Evolutionary conservation across 2,888 invertebrate species (phyloP).

Genomic region (Seira musarum): DNA sequence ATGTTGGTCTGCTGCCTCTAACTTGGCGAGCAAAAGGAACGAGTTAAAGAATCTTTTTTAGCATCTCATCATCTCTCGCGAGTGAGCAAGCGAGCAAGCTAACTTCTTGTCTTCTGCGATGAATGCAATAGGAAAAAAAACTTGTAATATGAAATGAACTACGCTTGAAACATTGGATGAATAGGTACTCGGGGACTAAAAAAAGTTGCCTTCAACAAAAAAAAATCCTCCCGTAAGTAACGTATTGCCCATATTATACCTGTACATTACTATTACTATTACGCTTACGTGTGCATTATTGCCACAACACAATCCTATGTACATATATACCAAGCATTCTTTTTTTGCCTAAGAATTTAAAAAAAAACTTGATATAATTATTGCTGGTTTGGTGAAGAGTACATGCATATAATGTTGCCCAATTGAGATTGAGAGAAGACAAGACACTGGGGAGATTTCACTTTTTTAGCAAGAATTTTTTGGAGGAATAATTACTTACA

Average conservation of each 20-base stretch:
- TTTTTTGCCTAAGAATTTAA: not conserved
- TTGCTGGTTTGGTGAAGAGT: too few species aligned
- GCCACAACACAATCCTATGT: too few species aligned
- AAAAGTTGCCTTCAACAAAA: constrained; percentile 48
- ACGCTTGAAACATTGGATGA: constrained; percentile 21
- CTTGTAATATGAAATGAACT: too few species aligned
- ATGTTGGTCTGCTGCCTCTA: too few species aligned
- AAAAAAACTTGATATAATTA: not conserved
- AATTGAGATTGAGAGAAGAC: too few species aligned
- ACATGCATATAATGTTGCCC: too few species aligned
- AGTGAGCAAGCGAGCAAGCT: not conserved
- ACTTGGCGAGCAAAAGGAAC: too few species aligned
- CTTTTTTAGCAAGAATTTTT: constrained; percentile 28
- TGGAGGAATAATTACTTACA: too few species aligned
- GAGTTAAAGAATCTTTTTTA: not conserved
- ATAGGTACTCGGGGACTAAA: constrained; percentile 31
- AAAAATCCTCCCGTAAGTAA: constrained; percentile 24
- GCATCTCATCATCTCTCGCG: not conserved
- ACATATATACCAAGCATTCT: not conserved
- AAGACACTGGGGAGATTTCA: constrained; percentile 35
- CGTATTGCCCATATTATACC: constrained; percentile 21
- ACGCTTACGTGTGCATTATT: constrained; percentile 29
- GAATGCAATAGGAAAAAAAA: too few species aligned
- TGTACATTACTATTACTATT: constrained; percentile 20
- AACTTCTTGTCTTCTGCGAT: not conserved